Base-by-base conservation (phyloP, 30 jellyfish, hydroid and myxozoan species). In the Hydractinia echinata region DNA sequence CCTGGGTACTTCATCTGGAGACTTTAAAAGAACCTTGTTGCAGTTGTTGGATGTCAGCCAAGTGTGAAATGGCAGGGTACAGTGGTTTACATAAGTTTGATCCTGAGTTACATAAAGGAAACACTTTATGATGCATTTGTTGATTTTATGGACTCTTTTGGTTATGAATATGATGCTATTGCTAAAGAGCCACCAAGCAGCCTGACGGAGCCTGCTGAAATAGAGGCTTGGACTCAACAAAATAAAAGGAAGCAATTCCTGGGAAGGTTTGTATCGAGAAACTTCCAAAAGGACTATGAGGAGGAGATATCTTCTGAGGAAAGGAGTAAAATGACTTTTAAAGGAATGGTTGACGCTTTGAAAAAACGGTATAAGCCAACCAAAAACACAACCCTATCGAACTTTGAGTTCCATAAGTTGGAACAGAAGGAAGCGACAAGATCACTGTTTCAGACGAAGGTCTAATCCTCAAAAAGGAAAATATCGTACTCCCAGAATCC, bases 141-240 rank as follows among this genome's bases (percentile, higher is more conserved):
- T 10, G 77, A 67, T 67, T 67, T 9, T 19, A 20, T 67, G 8
- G 48, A 82, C 49, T 44, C 78, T 81, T 68, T 66, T 68, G 86
- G 64, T 8, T 81, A 81, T 64, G 88, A 81, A 64, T 81, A 81
- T 68, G 88, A 81, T 50, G 88, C 87, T 5, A 68, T 81, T 14
- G 88, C 86, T 7, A 81, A 81, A 61, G 87, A 81, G 14, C 88
- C 88, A 8, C 88, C 88, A n/a, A 18, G 52, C 16, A 82, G 84
- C 5, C 7, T 13, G 16, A 61, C n/a, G 30, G 74, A 56, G 14
- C 19, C 69, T 44, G 53, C 18, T 30, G 60, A 16, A 13, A n/a
- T n/a, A 76, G 81, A 61, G 14, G 87, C 78, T 30, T 72, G 90
- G 90, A 13, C 55, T 8, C 81, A 71, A 49, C 90, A 73, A 82